These are phyloP conservation scores for Mus spicilegus DNA, from an alignment of 2,113 vertebrate genomes.

Conservation along the genomic window DNA sequence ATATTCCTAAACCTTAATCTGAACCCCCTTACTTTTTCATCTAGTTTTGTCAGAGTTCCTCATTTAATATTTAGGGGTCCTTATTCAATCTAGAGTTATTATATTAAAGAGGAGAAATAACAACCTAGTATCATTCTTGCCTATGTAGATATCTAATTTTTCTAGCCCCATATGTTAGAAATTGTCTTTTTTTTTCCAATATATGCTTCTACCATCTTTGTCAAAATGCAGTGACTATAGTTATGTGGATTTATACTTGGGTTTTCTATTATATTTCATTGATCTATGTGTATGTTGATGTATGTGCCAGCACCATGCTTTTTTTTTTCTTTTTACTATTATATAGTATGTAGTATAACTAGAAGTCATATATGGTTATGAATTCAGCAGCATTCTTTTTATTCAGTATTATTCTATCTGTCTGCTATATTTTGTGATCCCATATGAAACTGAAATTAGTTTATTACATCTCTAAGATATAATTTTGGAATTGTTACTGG, in stretches of 20 bases:
- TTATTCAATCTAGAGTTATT: neutral
- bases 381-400: neutral
- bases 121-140: no score
- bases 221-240: neutral
- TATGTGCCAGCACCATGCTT: neutral
- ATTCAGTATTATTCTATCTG: neutral
- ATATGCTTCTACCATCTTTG: neutral
- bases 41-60: neutral
- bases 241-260: neutral
- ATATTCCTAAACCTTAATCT: neutral
- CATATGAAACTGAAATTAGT: no score
- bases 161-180: neutral
- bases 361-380: neutral
- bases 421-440: neutral
- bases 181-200: neutral
- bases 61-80: neutral
- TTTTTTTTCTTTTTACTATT: neutral
- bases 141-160: neutral
- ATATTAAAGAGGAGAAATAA: neutral
- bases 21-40: no score
- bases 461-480: neutral
- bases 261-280: neutral
- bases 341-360: neutral
- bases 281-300: neutral
- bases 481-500: neutral